Conservation (phyloP, 2,888 invertebrate genomes). For the Meta bourneti region DNA sequence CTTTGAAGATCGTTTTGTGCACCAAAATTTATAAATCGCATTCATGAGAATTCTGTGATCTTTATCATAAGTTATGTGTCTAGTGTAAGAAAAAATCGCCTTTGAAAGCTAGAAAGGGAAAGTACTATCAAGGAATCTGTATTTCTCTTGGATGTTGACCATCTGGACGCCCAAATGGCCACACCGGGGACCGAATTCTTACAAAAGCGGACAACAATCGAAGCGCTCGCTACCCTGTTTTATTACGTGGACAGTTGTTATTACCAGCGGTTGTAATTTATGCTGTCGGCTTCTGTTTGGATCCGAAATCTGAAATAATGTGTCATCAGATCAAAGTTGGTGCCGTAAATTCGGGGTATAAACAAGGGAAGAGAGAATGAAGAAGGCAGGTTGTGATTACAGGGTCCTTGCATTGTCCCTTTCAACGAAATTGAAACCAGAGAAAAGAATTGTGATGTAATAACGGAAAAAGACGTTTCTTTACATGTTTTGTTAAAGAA, state of each 20-base stretch:
- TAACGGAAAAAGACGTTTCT: not conserved
- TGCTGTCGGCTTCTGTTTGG: constrained; percentile 43
- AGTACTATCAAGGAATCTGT: too few relatives aligned
- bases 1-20: too few relatives aligned
- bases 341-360: constrained; percentile 42
- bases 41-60: too few relatives aligned
- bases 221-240: constrained; percentile 5
- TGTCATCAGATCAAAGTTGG: constrained; percentile 55
- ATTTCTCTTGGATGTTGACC: not conserved
- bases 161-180: not conserved
- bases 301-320: constrained; percentile 53
- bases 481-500: not conserved
- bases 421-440: constrained; percentile 45
- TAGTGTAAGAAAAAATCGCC: too few relatives aligned
- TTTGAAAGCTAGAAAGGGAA: too few relatives aligned
- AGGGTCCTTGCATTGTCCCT: constrained; percentile 28
- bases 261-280: constrained; percentile 38
- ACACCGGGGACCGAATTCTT: not conserved
- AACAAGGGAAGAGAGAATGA: constrained; percentile 47
- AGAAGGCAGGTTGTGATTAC: constrained; percentile 1
- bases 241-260: constrained; percentile 16
- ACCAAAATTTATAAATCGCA: too few relatives aligned
- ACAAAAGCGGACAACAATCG: constrained; percentile 5
- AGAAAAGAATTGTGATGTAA: constrained; percentile 1
- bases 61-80: too few relatives aligned